Evolutionary conservation across 1,140 invertebrate species (phyloP).

Genomic region (Holcopasites calliopsidis): DNA sequence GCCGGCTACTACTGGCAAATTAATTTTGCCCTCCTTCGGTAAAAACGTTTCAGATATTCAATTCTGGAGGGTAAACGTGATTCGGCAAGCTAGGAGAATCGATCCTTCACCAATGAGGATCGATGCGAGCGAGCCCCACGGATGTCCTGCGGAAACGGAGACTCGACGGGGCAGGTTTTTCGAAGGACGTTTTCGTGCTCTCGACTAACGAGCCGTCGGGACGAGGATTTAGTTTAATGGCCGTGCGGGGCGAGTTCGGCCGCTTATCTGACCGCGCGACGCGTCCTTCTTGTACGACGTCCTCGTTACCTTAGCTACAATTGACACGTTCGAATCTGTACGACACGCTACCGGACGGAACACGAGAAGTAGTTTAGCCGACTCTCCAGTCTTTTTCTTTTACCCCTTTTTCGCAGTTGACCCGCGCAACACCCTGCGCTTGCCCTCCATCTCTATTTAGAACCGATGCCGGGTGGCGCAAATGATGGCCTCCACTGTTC

Average conservation of each 20-base stretch:
- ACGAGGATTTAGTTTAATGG: conserved; percentile 62
- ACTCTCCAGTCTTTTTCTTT: conserved; percentile 38
- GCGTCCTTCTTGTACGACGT: conserved; percentile 60
- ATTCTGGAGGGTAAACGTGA: no score
- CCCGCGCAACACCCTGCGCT: no score
- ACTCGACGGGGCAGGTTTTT: conserved; percentile 47
- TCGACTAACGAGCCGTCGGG: conserved; percentile 61
- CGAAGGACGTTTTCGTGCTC: conserved; percentile 46
- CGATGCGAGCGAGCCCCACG: not conserved
- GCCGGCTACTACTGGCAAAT: no score
- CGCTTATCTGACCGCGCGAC: conserved; percentile 51
- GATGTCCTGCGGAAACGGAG: conserved; percentile 28
- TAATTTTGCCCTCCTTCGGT: no score
- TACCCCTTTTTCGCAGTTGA: not conserved
- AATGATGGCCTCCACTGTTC: conserved; percentile 37
- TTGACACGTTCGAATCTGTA: conserved; percentile 61
- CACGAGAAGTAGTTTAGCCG: conserved; percentile 61
- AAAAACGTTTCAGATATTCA: no score
- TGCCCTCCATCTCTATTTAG: not conserved
- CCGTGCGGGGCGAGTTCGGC: conserved; percentile 19
- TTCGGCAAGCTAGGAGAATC: no score
- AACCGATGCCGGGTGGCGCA: no score
- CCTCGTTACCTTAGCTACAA: conserved; percentile 59
- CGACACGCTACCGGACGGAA: conserved; percentile 36
- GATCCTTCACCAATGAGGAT: conserved; percentile 11